phyloP scores from a whole-genome alignment of 2,113 vertebrate genomes.

The Mesembrinibis cayennensis region DNA sequence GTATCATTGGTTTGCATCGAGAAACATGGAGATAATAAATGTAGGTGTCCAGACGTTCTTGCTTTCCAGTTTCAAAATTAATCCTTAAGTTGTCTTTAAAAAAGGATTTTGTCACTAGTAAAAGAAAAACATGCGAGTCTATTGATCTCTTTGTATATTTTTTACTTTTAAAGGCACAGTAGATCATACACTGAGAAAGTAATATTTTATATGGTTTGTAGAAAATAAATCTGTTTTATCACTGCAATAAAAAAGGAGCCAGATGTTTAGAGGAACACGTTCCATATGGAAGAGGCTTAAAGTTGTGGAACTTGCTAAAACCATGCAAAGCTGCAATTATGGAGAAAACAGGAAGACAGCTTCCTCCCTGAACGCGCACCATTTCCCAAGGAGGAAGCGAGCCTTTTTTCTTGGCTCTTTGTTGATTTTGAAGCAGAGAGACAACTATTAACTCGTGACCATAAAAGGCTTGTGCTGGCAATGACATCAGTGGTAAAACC shows the following conservation, averaged over 20 bases:
- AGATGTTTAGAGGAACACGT: slow-evolving; percentile 80
- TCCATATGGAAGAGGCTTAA: slow-evolving; percentile 76
- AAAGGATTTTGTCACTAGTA: not conserved
- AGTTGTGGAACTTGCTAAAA: slow-evolving; percentile 66
- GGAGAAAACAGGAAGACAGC: slow-evolving; percentile 92
- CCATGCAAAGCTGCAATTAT: slow-evolving; percentile 80
- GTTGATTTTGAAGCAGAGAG: slow-evolving; percentile 79
- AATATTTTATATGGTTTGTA: slow-evolving; percentile 48
- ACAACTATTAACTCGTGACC: slow-evolving; percentile 72
- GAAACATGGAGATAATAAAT: slow-evolving; percentile 41
- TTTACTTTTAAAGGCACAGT: slow-evolving; percentile 30
- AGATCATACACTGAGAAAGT: slow-evolving; percentile 31
- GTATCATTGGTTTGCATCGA: slow-evolving; percentile 14
- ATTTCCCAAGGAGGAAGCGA: slow-evolving; percentile 89
- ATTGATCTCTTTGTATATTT: not conserved
- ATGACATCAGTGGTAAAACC: slow-evolving; percentile 39
- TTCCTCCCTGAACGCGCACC: slow-evolving; percentile 84
- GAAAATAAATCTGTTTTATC: slow-evolving; percentile 69
- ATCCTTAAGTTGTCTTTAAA: slow-evolving; percentile 1
- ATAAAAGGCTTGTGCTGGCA: slow-evolving; percentile 74
- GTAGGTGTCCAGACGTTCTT: slow-evolving; percentile 22
- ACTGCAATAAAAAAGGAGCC: slow-evolving; percentile 68
- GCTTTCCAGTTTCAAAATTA: slow-evolving; percentile 28
- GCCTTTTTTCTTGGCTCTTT: slow-evolving; percentile 74
- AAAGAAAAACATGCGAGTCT: not conserved